Evolutionary conservation across 2,888 invertebrate species (phyloP), one percentile per base, ranked within the genome.

Genomic region (Deilephila elpenor): DNA sequence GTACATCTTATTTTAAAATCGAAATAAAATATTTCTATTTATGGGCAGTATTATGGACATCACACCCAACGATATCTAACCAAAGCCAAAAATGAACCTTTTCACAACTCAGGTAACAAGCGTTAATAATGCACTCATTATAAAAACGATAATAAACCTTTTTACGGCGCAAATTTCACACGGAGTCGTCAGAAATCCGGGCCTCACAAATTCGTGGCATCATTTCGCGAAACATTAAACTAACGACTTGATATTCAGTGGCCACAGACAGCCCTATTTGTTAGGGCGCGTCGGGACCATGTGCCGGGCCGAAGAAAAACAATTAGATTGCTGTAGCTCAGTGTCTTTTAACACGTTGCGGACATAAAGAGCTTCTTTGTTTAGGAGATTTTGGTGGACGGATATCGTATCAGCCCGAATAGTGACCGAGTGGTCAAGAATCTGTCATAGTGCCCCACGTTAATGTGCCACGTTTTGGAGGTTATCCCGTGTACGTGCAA

Each of bases 261-360:
- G 80, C 74, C 77, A 81, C 80, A 78, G 88, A 82, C 91, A 91
- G 81, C 90, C 91, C 91, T 91, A 89, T 88, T 83, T 78, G 83
- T 85, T 82, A 82, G 81, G 77, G 75, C 79, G 74, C 82, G 83
- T 86, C 86, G 80, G 81, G 83, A 83, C 83, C 91, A 89, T 86
- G 85, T 89, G 89, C 86, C 82, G 76, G 84, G 76, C 79, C 81
- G 83, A 86, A 88, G 85, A 86, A 88, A 89, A 91, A 91, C 91
- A 92, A 92, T 92, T 89, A 90, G 85, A 89, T 88, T 86, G 70
- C 60, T 60, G 59, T 61, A 71, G 53, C 51, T n/a, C 53, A 51
- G 32, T 61, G 61, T 84, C 85, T 85, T 82, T 86, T 79, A 86
- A 87, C 87, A 86, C 84, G 80, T 84, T 82, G 79, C 78, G 79